Evolutionary conservation across 2,113 vertebrate genomes (phyloP).

Genomic region (Chaetops frenatus): DNA sequence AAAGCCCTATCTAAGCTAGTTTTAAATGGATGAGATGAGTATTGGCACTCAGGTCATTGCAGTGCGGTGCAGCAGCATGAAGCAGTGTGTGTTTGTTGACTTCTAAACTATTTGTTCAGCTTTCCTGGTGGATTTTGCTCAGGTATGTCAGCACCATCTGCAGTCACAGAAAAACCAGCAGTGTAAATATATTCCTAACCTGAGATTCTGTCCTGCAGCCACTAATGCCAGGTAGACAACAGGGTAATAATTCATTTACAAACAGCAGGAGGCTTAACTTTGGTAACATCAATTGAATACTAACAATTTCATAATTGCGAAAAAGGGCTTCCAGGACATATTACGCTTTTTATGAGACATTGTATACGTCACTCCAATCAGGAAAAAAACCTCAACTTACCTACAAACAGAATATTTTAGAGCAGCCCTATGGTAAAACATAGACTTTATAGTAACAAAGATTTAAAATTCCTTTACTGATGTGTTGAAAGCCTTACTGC

Average conservation of each 20-base stretch:
- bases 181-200: neutral
- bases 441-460: neutral
- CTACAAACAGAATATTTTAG: neutral
- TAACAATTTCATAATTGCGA: neutral
- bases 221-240: neutral
- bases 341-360: neutral
- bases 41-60: neutral
- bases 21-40: neutral
- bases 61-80: neutral
- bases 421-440: neutral
- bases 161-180: neutral
- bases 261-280: neutral
- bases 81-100: neutral
- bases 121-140: neutral
- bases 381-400: neutral
- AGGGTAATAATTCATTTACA: neutral
- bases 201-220: neutral
- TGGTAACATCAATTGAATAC: neutral
- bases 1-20: neutral
- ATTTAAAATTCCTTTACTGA: neutral
- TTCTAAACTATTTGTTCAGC: neutral
- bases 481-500: neutral
- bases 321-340: neutral
- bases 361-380: neutral
- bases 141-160: neutral